Conservation (phyloP, 2,113 vertebrate genomes). For the Lophochroa leadbeateri region DNA sequence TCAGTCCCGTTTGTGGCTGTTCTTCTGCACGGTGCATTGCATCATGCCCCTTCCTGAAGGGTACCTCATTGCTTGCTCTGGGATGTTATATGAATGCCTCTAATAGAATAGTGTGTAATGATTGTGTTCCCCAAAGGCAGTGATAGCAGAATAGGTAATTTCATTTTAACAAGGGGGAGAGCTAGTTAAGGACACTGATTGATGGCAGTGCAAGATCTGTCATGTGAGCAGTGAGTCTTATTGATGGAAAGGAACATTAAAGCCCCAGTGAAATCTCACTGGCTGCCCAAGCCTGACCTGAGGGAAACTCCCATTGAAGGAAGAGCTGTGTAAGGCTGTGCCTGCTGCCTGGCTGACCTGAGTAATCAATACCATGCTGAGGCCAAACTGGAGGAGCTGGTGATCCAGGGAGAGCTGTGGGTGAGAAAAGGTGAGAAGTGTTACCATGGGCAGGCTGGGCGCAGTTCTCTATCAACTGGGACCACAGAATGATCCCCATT, state of each 20-base stretch:
- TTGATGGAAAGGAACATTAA: background rate
- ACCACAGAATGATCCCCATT: background rate
- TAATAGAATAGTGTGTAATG: rapidly evolving
- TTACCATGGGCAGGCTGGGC: background rate
- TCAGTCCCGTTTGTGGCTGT: background rate
- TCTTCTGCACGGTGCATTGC: rapidly evolving
- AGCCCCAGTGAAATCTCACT: background rate
- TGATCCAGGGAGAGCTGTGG: background rate
- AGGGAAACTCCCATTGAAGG: background rate
- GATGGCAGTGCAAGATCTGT: background rate
- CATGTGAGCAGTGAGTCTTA: background rate
- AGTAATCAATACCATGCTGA: rapidly evolving
- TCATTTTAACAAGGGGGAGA: background rate
- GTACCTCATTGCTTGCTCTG: rapidly evolving
- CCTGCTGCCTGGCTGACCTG: background rate
- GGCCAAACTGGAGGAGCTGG: background rate
- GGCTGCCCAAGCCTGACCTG: background rate
- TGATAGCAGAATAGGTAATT: background rate
- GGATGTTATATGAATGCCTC: background rate
- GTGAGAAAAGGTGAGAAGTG: background rate
- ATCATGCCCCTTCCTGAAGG: background rate
- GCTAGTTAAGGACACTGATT: background rate
- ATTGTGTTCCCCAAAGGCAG: background rate
- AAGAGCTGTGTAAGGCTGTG: background rate
- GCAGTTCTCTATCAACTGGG: background rate